Evolutionary conservation across 2,113 vertebrate genomes (phyloP), one percentile per base, ranked within the genome.

Genomic region (Cacatua alba): DNA sequence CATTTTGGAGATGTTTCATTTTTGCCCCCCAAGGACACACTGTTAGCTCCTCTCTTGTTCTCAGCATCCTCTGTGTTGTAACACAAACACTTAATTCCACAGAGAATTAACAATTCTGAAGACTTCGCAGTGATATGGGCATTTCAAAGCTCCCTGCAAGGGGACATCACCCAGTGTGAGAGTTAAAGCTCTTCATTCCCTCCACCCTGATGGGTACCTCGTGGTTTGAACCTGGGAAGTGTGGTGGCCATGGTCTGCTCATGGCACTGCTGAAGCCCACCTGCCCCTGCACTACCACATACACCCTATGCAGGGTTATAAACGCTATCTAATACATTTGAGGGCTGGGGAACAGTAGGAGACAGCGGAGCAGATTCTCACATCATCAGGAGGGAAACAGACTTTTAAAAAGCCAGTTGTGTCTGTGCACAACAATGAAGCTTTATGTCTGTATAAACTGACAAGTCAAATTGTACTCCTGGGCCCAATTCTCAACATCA

Each of bases 361-460:
- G 85, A 94, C 83, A 86, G 87, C 80, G 33, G 86, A 95, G 94
- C 88, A 95, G 89, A 96, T 92, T 97, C 96, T 96, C 92, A 92
- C 53, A 94, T 96, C 95, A 96, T 97, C 96, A 96, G 92, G 86
- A 96, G 84, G 87, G 83, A 97, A 91, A 92, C 15, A 97, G 97
- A 76, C 85, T 91, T 95, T 96, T 97, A 96, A 97, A 95, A 95
- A 97, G 97, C 95, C 92, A 95, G 91, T 96, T 84, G 95, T 89
- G 82, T 90, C 94, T 97, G 88, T 95, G 86, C 95, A 97, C 95
- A 97, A 94, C 94, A 97, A 97, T 97, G 95, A 94, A 97, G 97
- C 94, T 97, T 97, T 97, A 97, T 95, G 93, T 98, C 97, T 98
- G 97, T 97, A 98, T 98, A 98, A 98, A 98, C 95, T 98, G 98